These are phyloP conservation scores for Rotaria macrura DNA, from an alignment of 2,888 invertebrate genomes.

Conservation along the genomic window DNA sequence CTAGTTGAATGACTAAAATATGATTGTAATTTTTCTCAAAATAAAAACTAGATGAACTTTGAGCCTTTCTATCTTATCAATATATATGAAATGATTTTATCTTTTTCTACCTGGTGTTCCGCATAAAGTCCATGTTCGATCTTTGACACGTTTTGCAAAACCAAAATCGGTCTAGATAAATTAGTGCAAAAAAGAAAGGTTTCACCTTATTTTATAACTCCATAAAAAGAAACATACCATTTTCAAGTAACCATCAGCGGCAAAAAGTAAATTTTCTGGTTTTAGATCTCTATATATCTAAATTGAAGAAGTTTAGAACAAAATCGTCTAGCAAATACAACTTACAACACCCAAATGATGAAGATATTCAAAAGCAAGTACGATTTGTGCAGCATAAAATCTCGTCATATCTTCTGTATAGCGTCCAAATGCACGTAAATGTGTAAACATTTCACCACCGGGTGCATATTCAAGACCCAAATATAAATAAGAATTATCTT, in stretches of 20 bases:
- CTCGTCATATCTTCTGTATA: conserved; percentile 10
- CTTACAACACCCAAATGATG: conserved; percentile 22
- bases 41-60: too few relatives aligned
- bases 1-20: too few relatives aligned
- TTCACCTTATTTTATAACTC: too few relatives aligned
- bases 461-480: conserved; percentile 22
- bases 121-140: conserved; percentile 25
- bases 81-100: too few relatives aligned
- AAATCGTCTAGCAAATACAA: neutral
- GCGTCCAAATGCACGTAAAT: conserved; percentile 5
- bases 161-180: conserved; percentile 14
- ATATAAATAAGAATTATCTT: conserved; percentile 22
- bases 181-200: too few relatives aligned
- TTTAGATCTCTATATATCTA: conserved; percentile 21
- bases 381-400: conserved; percentile 21
- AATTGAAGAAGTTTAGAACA: neutral
- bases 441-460: conserved; percentile 23
- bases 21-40: too few relatives aligned
- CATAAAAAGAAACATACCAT: neutral
- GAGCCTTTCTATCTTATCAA: too few relatives aligned
- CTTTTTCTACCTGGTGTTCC: neutral
- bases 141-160: conserved; percentile 18
- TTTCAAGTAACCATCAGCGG: neutral
- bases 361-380: conserved; percentile 19
- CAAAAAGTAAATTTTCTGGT: conserved; percentile 22